Conservation (phyloP, 1,140 invertebrate genomes). For the Tetranychus urticae region DNA sequence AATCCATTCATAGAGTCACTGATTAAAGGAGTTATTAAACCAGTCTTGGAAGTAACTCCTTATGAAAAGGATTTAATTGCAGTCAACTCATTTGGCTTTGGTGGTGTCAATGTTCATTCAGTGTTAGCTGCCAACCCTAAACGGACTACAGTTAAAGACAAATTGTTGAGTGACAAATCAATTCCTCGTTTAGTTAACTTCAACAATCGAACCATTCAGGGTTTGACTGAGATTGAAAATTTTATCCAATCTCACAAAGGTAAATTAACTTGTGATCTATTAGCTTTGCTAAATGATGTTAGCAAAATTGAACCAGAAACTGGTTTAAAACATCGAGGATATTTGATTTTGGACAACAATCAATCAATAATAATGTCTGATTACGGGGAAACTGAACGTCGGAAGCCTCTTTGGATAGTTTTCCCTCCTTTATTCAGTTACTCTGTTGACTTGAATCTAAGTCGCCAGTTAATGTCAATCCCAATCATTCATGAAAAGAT, state of each 20-base stretch:
- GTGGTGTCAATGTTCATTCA: slow-evolving; percentile 81
- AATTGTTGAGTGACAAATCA: background rate
- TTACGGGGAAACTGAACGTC: background rate
- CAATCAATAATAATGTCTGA: background rate
- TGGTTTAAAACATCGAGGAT: slow-evolving; percentile 3
- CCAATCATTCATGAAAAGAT: slow-evolving; percentile 19
- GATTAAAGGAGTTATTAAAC: slow-evolving; percentile 53
- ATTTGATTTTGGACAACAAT: slow-evolving; percentile 2
- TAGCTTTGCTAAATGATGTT: slow-evolving; percentile 6
- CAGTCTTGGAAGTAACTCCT: slow-evolving; percentile 17
- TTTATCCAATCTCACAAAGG: slow-evolving; percentile 18
- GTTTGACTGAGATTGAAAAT: slow-evolving; percentile 19
- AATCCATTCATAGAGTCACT: slow-evolving; percentile 27
- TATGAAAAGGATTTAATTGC: slow-evolving; percentile 60
- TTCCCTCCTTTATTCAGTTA: slow-evolving; percentile 87
- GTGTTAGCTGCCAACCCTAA: slow-evolving; percentile 29
- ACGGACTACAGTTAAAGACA: slow-evolving; percentile 2
- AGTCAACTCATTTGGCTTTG: slow-evolving; percentile 90
- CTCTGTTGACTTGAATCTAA: slow-evolving; percentile 36
- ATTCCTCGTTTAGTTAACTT: slow-evolving; percentile 20
- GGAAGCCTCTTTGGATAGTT: slow-evolving; percentile 60
- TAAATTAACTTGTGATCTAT: slow-evolving; percentile 5
- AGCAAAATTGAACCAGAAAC: slow-evolving; percentile 1
- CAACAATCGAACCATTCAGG: slow-evolving; percentile 24
- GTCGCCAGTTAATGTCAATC: slow-evolving; percentile 37